These are phyloP conservation scores for Argyrosomus regius DNA, from an alignment of 2,797 vertebrate species.

Conservation along the genomic window DNA sequence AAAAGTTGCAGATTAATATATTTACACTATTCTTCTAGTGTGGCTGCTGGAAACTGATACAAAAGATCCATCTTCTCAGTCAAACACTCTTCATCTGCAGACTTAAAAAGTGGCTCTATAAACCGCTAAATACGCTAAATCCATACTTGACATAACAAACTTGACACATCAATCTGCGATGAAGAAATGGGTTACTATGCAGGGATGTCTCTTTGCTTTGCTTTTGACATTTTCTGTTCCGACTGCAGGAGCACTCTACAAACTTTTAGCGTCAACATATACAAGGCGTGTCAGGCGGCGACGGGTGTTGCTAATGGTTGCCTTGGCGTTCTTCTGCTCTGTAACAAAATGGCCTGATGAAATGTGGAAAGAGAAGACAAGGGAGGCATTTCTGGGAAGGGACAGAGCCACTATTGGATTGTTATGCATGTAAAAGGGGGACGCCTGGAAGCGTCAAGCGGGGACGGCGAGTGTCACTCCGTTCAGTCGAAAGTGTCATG, in stretches of 20 bases:
- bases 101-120: not conserved
- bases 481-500: slow-evolving; percentile 66
- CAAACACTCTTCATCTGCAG: not conserved
- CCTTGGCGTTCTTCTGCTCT: slow-evolving; percentile 19
- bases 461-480: slow-evolving; percentile 63
- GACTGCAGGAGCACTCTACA: not conserved
- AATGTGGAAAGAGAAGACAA: slow-evolving; percentile 13
- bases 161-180: not conserved
- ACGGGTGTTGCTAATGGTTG: slow-evolving; percentile 29
- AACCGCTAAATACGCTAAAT: not conserved
- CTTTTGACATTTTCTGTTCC: not conserved
- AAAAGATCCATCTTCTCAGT: not conserved
- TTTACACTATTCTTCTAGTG: no score
- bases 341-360: slow-evolving; percentile 35
- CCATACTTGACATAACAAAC: no score
- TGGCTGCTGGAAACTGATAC: not conserved
- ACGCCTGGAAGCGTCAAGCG: slow-evolving; percentile 33
- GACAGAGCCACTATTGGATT: slow-evolving; percentile 26
- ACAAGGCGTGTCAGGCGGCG: not conserved
- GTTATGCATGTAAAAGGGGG: slow-evolving; percentile 46
- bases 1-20: not conserved
- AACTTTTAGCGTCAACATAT: not conserved
- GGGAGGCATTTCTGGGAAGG: slow-evolving; percentile 23
- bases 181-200: not conserved
- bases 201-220: no score